Evolutionary conservation across 2,797 vertebrate species (phyloP).

Genomic region (Kryptopterus vitreolus): DNA sequence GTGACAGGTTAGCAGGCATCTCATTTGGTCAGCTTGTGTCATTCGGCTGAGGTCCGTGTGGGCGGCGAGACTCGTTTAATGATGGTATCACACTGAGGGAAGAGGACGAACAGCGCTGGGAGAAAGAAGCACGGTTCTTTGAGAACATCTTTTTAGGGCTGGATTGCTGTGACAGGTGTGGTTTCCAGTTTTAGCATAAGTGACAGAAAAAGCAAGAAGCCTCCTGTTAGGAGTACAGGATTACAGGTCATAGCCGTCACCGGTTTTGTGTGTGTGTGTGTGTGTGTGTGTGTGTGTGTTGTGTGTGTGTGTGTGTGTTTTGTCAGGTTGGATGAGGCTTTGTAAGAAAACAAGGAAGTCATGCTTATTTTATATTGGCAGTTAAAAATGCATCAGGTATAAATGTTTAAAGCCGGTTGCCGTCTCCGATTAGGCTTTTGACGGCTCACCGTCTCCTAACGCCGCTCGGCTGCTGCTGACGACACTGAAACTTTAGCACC

Average conservation of each 20-base stretch:
- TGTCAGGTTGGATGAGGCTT: constrained; percentile 17
- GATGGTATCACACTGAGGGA: background rate
- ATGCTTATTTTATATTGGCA: constrained; percentile 46
- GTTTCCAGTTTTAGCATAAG: constrained; percentile 23
- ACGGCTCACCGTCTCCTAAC: constrained; percentile 19
- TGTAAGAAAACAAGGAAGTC: constrained; percentile 45
- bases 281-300: background rate
- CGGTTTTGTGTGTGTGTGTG: background rate
- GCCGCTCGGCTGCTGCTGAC: constrained; percentile 19
- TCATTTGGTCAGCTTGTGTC: constrained; percentile 17
- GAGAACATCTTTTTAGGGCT: constrained; percentile 7
- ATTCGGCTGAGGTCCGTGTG: constrained; percentile 11
- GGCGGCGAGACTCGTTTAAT: constrained; percentile 10
- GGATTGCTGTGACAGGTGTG: constrained; percentile 26
- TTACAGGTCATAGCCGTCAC: constrained; percentile 10
- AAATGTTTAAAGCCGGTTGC: constrained; percentile 53
- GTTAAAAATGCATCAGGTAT: constrained; percentile 53
- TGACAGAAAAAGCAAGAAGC: constrained; percentile 1
- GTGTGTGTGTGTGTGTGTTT: background rate
- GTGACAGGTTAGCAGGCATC: constrained; percentile 1
- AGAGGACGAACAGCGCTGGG: background rate
- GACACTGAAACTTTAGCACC: constrained; percentile 10
- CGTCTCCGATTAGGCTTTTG: constrained; percentile 38
- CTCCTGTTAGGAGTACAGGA: constrained; percentile 18
- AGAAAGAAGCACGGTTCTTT: background rate